Evolutionary conservation across 2,113 vertebrate genomes (phyloP).

Genomic region (Dicrurus megarhynchus): DNA sequence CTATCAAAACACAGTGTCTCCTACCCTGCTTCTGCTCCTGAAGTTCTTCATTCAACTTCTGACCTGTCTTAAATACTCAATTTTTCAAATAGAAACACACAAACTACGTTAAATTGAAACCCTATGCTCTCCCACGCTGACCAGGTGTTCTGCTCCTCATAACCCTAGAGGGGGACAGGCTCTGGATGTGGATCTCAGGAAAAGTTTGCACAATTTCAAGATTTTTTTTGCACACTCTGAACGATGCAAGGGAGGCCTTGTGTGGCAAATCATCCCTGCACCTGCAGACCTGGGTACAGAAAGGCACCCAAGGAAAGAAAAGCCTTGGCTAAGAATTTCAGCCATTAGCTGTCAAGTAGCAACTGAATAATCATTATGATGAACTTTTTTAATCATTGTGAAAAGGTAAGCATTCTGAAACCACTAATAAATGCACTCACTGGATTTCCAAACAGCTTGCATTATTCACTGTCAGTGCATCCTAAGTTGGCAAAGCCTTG

Average conservation of each 20-base stretch:
- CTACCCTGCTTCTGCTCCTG: background rate
- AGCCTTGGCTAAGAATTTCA: background rate
- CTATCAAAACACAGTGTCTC: background rate
- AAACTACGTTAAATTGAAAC: background rate
- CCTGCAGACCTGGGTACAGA: background rate
- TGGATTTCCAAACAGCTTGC: background rate
- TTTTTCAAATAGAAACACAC: background rate
- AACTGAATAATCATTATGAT: background rate
- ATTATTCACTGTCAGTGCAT: background rate
- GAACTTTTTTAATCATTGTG: background rate
- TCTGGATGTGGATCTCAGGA: background rate
- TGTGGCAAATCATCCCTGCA: background rate
- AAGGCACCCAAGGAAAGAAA: background rate
- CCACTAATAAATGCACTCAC: background rate
- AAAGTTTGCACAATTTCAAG: background rate
- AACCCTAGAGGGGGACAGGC: background rate
- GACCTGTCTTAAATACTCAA: background rate
- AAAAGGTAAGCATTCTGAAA: background rate
- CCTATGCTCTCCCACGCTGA: background rate
- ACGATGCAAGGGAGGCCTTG: accelerated
- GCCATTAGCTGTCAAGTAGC: background rate
- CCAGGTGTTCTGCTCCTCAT: background rate
- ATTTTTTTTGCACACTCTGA: background rate
- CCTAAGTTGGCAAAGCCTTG: background rate
- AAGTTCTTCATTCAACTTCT: background rate